Base-by-base conservation (phyloP, 1,140 invertebrate species). In the Stenopsyche tienmushanensis region DNA sequence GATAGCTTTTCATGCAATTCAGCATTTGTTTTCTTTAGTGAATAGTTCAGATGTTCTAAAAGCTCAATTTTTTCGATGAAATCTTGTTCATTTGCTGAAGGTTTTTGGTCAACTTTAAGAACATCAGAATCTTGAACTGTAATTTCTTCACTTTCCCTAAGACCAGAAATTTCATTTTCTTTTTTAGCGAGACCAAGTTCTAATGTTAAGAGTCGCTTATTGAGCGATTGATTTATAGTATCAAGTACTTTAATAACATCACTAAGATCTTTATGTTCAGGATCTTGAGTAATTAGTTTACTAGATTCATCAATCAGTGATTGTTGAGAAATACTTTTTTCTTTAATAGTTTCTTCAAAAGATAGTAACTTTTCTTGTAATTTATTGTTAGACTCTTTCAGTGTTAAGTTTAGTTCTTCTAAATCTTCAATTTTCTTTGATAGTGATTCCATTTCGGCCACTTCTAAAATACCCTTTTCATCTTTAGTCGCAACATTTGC, bases 1-100 rank as follows among this genome's bases (percentile, higher is more conserved):
- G 73, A 67, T 3, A 84, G 68, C 70, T 84, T 84, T 72, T 81
- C 82, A 71, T 84, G 80, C 2, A 84, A 72, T 65, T 84, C 78
- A 29, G 80, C 81, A 70, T 79, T 85, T 66, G 74, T 80, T 76
- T 74, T 81, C 74, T 77, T 80, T 71, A 77, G 82, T 78, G 73
- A 76, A 73, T 71, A 83, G 66, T 78, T 84, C 8, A 81, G 73
- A 63, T 85, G 81, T 71, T 83, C 80, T 20, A 84, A 72, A 54
- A 79, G 70, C 69, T 80, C 76, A 52, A 83, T 73, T 67, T 83
- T 80, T 41, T 78, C 75, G 2, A 76, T 74, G 34, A 79, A 70
- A 67, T 80, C 78, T 34, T 7, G 13, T 34, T 34, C 29, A n/a
- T n/a, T n/a, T n/a, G n/a, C n/a, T n/a, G n/a, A n/a, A 34, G 29